Conservation (phyloP, 1,140 invertebrate genomes). For the Drosophila kanapiae region DNA sequence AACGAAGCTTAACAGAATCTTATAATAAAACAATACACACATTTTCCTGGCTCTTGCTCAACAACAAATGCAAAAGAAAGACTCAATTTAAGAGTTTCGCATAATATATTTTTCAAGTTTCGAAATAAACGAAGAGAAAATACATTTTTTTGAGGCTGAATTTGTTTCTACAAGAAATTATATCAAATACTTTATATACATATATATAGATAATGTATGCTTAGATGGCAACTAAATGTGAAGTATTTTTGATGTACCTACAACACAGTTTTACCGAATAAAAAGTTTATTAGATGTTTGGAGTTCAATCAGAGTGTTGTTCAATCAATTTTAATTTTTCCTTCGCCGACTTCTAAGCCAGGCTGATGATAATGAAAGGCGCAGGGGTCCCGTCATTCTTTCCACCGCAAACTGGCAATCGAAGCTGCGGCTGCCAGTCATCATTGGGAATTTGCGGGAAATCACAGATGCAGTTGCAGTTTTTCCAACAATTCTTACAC, state of each 20-base stretch:
- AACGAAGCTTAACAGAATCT: too few relatives aligned
- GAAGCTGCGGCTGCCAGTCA: constrained; percentile 22
- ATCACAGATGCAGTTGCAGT: constrained; percentile 26
- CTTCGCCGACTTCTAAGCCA: neutral
- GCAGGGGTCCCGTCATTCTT: constrained; percentile 1
- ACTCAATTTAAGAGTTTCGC: neutral
- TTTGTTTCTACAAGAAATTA: neutral
- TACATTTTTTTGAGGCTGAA: neutral
- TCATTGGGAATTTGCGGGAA: constrained; percentile 45
- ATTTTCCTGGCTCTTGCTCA: neutral
- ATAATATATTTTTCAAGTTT: neutral
- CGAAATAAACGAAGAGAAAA: neutral
- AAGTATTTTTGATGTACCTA: constrained; percentile 20
- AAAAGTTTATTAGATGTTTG: constrained; percentile 6
- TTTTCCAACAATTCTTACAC: constrained; percentile 4
- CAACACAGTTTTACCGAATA: constrained; percentile 8
- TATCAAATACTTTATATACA: neutral
- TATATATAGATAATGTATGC: neutral
- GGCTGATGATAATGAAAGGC: neutral
- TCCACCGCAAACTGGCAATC: constrained; percentile 2
- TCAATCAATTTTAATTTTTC: neutral
- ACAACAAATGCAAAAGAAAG: neutral
- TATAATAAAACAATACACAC: too few relatives aligned
- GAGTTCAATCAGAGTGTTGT: neutral
- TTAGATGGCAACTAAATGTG: neutral